These are phyloP conservation scores for Crepidodera aurea DNA, from an alignment of 2,888 invertebrate species.

Conservation along the genomic window DNA sequence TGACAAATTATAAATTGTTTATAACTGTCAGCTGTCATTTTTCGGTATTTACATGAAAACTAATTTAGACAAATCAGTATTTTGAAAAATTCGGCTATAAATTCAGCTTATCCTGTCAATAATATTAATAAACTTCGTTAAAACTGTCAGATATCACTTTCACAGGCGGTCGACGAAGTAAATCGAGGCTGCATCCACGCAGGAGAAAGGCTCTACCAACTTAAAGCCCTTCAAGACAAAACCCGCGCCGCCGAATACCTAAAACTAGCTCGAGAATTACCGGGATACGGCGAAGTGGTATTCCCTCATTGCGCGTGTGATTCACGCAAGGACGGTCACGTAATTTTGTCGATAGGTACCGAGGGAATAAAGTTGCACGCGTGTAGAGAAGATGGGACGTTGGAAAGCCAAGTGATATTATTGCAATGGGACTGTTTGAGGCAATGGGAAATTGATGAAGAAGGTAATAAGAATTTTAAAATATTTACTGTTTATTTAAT, in stretches of 20 bases:
- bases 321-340: slow-evolving; percentile 87
- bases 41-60: too few species aligned
- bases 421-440: slow-evolving; percentile 85
- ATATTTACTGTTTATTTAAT: background rate
- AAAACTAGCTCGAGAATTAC: slow-evolving; percentile 81
- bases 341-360: slow-evolving; percentile 67
- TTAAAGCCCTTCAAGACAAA: slow-evolving; percentile 94
- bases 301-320: slow-evolving; percentile 96
- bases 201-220: slow-evolving; percentile 91
- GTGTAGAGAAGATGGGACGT: slow-evolving; percentile 81
- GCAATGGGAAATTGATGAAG: slow-evolving; percentile 90
- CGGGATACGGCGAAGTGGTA: slow-evolving; percentile 92
- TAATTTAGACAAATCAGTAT: too few species aligned
- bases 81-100: too few species aligned
- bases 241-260: slow-evolving; percentile 88
- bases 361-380: slow-evolving; percentile 80
- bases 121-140: too few species aligned
- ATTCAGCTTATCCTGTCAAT: too few species aligned
- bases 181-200: slow-evolving; percentile 92
- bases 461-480: slow-evolving; percentile 60
- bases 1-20: too few species aligned
- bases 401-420: slow-evolving; percentile 79
- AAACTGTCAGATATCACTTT: too few species aligned
- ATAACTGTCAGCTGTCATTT: too few species aligned
- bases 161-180: slow-evolving; percentile 92